Evolutionary conservation across 2,797 vertebrate genomes (phyloP).

Genomic region (Microctenopoma steveboyesi): DNA sequence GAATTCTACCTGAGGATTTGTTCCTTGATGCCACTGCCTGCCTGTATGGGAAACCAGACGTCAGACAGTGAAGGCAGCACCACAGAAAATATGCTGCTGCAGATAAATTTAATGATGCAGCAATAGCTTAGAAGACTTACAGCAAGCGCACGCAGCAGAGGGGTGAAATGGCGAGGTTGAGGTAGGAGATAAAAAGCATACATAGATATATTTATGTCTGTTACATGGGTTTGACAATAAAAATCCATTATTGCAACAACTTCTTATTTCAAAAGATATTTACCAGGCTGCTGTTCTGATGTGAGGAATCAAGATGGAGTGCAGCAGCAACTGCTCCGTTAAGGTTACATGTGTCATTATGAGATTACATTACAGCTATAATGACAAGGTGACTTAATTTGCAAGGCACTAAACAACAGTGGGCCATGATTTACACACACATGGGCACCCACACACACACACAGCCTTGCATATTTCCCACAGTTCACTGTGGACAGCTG

Average conservation of each 20-base stretch:
- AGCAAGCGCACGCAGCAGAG: conserved; percentile 1
- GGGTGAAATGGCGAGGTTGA: not conserved
- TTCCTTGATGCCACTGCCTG: not conserved
- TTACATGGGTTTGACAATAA: not conserved
- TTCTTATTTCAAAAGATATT: conserved; percentile 17
- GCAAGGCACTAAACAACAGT: conserved; percentile 6
- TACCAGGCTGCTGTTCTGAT: not conserved
- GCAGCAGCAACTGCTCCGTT: not conserved
- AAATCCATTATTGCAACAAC: conserved; percentile 10
- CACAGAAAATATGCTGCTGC: conserved; percentile 48
- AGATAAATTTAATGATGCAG: conserved; percentile 62
- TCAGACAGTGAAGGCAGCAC: conserved; percentile 11
- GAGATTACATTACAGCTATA: conserved; percentile 28
- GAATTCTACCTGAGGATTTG: conserved; percentile 11
- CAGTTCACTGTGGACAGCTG: conserved; percentile 50
- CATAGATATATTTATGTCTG: no score
- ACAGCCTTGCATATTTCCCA: conserved; percentile 51
- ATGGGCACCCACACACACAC: not conserved
- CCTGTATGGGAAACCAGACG: not conserved
- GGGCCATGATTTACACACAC: conserved; percentile 6
- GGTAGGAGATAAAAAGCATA: conserved; percentile 1
- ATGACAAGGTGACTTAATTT: conserved; percentile 48
- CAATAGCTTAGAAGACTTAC: conserved; percentile 35
- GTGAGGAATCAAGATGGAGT: not conserved
- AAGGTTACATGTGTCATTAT: conserved; percentile 13